Conservation (phyloP, 2,888 invertebrate species). For the Clepsis dumicolana region DNA sequence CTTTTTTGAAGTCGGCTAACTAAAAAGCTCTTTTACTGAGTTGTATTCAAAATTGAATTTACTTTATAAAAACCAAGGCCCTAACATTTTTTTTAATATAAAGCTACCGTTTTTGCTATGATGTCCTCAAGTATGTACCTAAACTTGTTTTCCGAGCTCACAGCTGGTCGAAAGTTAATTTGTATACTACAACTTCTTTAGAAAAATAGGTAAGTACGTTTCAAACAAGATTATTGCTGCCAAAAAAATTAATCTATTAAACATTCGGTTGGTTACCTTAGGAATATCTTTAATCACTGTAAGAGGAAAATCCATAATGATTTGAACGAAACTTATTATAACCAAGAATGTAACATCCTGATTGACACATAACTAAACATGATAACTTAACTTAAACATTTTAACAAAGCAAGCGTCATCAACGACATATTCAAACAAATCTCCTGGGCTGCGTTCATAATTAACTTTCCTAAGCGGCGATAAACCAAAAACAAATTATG, state of each 20-base stretch:
- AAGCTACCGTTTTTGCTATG: too few species aligned
- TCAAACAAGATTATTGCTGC: neutral
- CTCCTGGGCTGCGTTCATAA: constrained; percentile 43
- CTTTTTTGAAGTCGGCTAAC: too few species aligned
- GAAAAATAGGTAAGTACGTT: neutral
- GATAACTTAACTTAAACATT: neutral
- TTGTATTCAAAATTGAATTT: too few species aligned
- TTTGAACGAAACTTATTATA: neutral
- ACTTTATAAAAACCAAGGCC: too few species aligned
- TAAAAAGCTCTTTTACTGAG: too few species aligned
- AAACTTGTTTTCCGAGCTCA: neutral
- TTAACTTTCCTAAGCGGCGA: constrained; percentile 45
- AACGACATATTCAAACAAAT: constrained; percentile 30
- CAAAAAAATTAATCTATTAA: neutral
- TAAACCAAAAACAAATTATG: constrained; percentile 43
- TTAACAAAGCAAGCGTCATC: constrained; percentile 9
- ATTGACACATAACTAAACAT: neutral
- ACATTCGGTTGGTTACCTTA: neutral
- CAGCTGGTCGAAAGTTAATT: neutral
- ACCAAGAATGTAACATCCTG: neutral
- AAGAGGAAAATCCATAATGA: neutral
- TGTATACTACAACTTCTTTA: neutral
- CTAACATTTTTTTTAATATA: too few species aligned
- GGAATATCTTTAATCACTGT: neutral
- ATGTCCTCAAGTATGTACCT: neutral